Evolutionary conservation across 2,888 invertebrate species (phyloP).

Genomic region (Zaprionus bogoriensis): DNA sequence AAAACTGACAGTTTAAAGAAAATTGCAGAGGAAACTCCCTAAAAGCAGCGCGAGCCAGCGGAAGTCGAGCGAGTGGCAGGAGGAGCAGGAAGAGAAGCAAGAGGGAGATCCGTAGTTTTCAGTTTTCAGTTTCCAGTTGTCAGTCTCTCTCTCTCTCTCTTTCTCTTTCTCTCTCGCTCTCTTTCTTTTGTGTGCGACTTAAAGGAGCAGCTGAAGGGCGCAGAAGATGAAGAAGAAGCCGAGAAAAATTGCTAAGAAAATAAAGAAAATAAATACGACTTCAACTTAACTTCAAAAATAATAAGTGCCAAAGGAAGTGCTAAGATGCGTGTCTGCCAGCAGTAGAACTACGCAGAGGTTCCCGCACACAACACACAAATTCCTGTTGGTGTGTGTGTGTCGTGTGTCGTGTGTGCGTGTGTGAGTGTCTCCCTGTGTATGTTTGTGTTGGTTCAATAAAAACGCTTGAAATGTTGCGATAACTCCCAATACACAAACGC

Average conservation of each 20-base stretch:
- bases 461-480: slow-evolving; percentile 53
- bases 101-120: background rate
- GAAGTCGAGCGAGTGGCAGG: background rate
- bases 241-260: background rate
- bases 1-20: slow-evolving; percentile 57
- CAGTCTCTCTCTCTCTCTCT: no score
- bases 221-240: background rate
- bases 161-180: slow-evolving; percentile 10
- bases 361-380: slow-evolving; percentile 20
- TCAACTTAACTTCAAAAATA: slow-evolving; percentile 48
- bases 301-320: slow-evolving; percentile 49
- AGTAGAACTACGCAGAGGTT: slow-evolving; percentile 27
- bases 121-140: slow-evolving; percentile 28
- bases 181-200: slow-evolving; percentile 44
- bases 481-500: slow-evolving; percentile 70
- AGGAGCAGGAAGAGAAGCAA: background rate
- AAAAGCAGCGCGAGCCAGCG: slow-evolving; percentile 6
- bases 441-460: slow-evolving; percentile 42
- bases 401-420: background rate
- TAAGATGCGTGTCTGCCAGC: slow-evolving; percentile 25
- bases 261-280: slow-evolving; percentile 29
- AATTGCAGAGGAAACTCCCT: slow-evolving; percentile 52
- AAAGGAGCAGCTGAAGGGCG: slow-evolving; percentile 16
- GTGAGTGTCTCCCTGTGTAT: slow-evolving; percentile 6
- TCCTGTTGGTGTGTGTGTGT: background rate